Conservation (phyloP, 2,113 vertebrate species). For the Talpa occidentalis region DNA sequence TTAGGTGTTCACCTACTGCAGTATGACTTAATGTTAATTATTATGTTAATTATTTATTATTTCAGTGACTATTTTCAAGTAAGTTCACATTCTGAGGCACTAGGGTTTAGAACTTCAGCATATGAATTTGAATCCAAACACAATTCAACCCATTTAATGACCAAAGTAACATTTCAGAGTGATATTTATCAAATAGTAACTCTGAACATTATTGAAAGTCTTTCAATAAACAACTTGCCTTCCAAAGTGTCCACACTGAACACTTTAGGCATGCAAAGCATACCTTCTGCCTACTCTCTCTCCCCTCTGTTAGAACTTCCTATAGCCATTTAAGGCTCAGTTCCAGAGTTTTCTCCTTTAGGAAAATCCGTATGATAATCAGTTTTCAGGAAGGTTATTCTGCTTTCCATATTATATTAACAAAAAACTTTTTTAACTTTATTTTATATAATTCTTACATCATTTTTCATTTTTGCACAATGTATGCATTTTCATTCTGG, state of each 20-base stretch:
- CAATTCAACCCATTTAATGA: not conserved
- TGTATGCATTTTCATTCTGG: too few relatives aligned
- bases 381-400: not conserved
- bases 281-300: not conserved
- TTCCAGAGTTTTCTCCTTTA: not conserved
- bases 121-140: not conserved
- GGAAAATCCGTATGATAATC: not conserved
- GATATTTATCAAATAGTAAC: not conserved
- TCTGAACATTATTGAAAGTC: not conserved
- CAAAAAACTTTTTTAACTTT: not conserved
- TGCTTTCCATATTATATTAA: not conserved
- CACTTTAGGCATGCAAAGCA: not conserved
- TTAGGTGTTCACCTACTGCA: not conserved
- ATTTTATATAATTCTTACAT: too few relatives aligned
- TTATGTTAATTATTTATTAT: not conserved
- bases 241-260: not conserved
- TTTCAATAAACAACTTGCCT: not conserved
- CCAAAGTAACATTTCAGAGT: not conserved
- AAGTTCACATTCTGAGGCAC: not conserved
- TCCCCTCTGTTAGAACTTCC: not conserved
- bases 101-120: not conserved
- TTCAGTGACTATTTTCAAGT: not conserved
- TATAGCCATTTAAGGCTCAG: not conserved
- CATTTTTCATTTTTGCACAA: too few relatives aligned
- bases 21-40: not conserved